Base-by-base conservation (phyloP, 2,888 invertebrate species). In the Drosophila antonietae region DNA sequence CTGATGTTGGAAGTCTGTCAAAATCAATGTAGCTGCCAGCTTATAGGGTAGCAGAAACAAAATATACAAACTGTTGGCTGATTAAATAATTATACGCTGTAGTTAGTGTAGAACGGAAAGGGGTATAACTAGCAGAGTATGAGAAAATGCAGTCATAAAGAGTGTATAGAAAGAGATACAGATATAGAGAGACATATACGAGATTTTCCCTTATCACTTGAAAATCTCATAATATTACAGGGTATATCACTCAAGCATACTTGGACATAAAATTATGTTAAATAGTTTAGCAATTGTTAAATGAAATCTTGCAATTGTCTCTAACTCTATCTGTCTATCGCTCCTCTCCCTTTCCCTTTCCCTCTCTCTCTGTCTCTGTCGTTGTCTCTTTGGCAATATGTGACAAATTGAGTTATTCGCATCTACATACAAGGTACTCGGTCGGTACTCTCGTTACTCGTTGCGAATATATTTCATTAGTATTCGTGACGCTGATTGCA, bases 401-500 rank as follows among this genome's bases (percentile, higher is more conserved):
- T 87, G 83, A 87, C 85, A 84, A 84, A 84, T 84, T 89, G 89
- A 84, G 89, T 84, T 88, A 84, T 89, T 81, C 68, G 59, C 78
- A 78, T 74, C 84, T 83, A 88, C 70, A 83, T 80, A 76, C 69
- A 79, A 68, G 60, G 49, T 55, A 51, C 57, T 55, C 44, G 52
- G 56, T 56, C 31, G 49, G 49, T 49, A 49, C 49, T 62, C 75
- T 79, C 51, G 80, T 60, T 49, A 12, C 53, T 53, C 39, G 51
- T 51, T 51, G 80, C 77, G 73, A 74, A 81, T 80, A 76, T 73
- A 83, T 78, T 80, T 90, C 75, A 86, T 86, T 86, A 88, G 90
- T 86, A 90, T 88, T 80, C 89, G 81, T 83, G 81, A 90, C 90
- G 71, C 81, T 86, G 89, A 90, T 86, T 90, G 89, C 89, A 90